Conservation (phyloP, 2,888 invertebrate genomes). For the Venusia cambrica region DNA sequence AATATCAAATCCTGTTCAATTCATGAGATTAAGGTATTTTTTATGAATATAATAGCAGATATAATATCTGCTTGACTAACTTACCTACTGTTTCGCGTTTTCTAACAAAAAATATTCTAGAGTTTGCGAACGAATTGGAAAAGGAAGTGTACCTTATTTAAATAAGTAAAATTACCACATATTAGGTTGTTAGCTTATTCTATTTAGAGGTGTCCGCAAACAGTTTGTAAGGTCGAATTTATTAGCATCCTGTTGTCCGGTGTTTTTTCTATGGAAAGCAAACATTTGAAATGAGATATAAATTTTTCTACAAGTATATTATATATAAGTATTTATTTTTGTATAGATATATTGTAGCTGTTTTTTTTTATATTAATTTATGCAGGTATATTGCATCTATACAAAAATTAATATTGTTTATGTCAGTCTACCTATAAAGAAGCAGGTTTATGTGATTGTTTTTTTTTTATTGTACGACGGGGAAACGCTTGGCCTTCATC, state of each 20-base stretch:
- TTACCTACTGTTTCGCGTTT: neutral
- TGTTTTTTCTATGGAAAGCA: conserved; percentile 23
- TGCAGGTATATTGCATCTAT: too few relatives aligned
- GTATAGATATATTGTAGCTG: neutral
- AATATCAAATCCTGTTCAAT: conserved; percentile 22
- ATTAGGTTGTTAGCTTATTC: conserved; percentile 20
- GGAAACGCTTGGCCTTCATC: too few relatives aligned
- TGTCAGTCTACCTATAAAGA: too few relatives aligned
- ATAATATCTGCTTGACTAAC: too few relatives aligned
- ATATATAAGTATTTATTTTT: too few relatives aligned
- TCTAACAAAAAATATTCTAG: neutral
- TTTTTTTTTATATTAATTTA: conserved; percentile 15
- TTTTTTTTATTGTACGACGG: too few relatives aligned
- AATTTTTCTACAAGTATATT: too few relatives aligned
- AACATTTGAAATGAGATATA: conserved; percentile 27
- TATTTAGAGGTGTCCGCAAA: conserved; percentile 24
- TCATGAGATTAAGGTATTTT: too few relatives aligned
- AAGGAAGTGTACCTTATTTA: conserved; percentile 5
- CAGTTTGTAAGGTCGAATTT: conserved; percentile 27
- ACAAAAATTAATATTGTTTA: too few relatives aligned
- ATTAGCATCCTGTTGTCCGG: conserved; percentile 28
- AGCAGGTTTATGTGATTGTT: too few relatives aligned
- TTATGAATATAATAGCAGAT: too few relatives aligned
- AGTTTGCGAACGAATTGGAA: neutral
- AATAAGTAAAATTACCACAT: conserved; percentile 10